Evolutionary conservation across 1,140 invertebrate species (phyloP).

Genomic region (Bemisia tabaci): DNA sequence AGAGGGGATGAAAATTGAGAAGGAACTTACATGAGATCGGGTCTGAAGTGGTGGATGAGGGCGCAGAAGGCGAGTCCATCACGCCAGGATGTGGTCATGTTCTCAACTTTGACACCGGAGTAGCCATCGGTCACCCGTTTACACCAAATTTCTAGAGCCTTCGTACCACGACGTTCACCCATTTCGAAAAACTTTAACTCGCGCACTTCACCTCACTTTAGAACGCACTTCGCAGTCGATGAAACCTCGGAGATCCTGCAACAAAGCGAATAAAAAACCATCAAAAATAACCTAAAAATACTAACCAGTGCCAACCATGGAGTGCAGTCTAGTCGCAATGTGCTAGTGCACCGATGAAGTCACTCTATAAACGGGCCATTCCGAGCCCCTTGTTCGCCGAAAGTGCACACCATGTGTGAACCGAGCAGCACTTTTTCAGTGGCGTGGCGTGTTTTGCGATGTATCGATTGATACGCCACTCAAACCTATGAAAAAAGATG

Average conservation of each 20-base stretch:
- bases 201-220: neutral
- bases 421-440: no score
- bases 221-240: neutral
- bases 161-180: slow-evolving; percentile 69
- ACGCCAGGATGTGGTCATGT: slow-evolving; percentile 87
- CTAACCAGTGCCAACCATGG: no score
- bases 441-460: no score
- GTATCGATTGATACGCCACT: no score
- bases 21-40: slow-evolving; percentile 92
- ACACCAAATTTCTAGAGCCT: slow-evolving; percentile 80
- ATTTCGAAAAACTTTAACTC: slow-evolving; percentile 31
- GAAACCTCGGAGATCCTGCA: neutral
- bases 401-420: no score
- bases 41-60: slow-evolving; percentile 88
- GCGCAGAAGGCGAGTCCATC: slow-evolving; percentile 93
- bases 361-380: no score
- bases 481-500: no score
- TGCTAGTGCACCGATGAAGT: no score
- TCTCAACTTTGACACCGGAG: slow-evolving; percentile 68
- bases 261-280: neutral
- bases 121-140: slow-evolving; percentile 75
- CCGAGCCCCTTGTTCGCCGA: no score
- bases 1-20: no score
- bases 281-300: no score
- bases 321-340: no score